Conservation (phyloP, 1,140 invertebrate genomes). For the Dreissena polymorpha region DNA sequence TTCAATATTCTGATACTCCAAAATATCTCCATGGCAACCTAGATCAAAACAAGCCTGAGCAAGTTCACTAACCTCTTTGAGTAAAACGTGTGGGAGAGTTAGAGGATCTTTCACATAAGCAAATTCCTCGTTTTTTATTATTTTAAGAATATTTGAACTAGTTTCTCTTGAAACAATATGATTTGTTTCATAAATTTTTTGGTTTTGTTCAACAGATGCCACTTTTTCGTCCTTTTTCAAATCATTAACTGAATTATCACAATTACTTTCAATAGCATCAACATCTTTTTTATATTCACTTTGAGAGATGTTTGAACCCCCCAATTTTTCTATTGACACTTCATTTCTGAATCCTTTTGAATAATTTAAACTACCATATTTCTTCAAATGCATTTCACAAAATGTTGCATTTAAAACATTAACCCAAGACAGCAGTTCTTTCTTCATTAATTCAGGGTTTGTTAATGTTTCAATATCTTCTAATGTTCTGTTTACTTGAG, state of each 20-base stretch:
- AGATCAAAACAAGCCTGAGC: slow-evolving; percentile 53
- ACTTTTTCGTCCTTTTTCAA: no score
- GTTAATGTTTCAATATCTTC: slow-evolving; percentile 15
- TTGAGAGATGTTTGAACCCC: no score
- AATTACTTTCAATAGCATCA: no score
- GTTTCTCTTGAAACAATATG: neutral
- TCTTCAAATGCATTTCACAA: slow-evolving; percentile 24
- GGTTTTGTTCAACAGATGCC: no score
- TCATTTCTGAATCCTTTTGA: no score
- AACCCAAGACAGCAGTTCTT: slow-evolving; percentile 33
- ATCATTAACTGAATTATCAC: no score
- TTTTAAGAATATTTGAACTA: neutral
- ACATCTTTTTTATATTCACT: no score
- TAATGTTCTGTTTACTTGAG: slow-evolving; percentile 7
- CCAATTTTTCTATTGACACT: no score
- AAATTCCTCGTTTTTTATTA: slow-evolving; percentile 8
- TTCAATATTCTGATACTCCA: slow-evolving; percentile 15
- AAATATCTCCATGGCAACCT: slow-evolving; percentile 49
- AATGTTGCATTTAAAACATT: slow-evolving; percentile 46
- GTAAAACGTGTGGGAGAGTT: slow-evolving; percentile 4
- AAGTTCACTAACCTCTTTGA: slow-evolving; percentile 38
- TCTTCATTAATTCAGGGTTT: slow-evolving; percentile 10
- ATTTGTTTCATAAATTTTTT: neutral
- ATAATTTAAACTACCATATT: neutral
- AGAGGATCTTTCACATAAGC: slow-evolving; percentile 42